Conservation (phyloP, 64 coral and sea anemone species). For the Stylophora pistillata region DNA sequence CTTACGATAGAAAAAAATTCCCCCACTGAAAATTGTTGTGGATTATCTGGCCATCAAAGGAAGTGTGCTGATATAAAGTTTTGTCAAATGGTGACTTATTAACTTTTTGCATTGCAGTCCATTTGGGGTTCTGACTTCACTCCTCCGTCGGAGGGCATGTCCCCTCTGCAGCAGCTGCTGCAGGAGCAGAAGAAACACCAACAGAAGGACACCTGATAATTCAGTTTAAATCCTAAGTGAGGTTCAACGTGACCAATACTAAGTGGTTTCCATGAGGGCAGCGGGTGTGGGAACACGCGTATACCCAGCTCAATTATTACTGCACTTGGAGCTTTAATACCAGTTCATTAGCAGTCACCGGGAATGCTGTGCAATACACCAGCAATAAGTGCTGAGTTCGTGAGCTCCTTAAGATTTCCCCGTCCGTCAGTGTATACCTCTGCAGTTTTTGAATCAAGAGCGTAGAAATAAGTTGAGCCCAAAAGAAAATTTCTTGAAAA, state of each 20-base stretch:
- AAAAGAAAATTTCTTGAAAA: not conserved
- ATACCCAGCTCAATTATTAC: constrained; percentile 14
- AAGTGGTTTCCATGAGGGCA: constrained; percentile 19
- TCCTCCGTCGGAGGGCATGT: constrained; percentile 44
- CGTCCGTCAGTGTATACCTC: not conserved
- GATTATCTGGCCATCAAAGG: not conserved
- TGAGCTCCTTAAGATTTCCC: not conserved
- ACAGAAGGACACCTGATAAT: constrained; percentile 55
- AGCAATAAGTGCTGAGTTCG: not conserved
- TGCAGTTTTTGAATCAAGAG: constrained; percentile 2
- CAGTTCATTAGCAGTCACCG: not conserved
- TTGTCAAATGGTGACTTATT: not conserved
- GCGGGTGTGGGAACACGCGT: not conserved
- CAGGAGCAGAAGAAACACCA: constrained; percentile 73
- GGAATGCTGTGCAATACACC: not conserved
- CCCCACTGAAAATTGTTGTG: too few relatives aligned
- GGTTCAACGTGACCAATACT: constrained; percentile 10
- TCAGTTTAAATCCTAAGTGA: not conserved
- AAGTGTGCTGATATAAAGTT: not conserved
- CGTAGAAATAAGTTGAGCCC: not conserved
- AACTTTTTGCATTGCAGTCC: constrained; percentile 21
- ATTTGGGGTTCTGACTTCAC: constrained; percentile 67
- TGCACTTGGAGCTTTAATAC: not conserved
- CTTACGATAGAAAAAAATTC: too few relatives aligned
- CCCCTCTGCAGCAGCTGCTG: constrained; percentile 57